Evolutionary conservation across 2,113 vertebrate species (phyloP).

Genomic region (Dendropsophus ebraccatus): DNA sequence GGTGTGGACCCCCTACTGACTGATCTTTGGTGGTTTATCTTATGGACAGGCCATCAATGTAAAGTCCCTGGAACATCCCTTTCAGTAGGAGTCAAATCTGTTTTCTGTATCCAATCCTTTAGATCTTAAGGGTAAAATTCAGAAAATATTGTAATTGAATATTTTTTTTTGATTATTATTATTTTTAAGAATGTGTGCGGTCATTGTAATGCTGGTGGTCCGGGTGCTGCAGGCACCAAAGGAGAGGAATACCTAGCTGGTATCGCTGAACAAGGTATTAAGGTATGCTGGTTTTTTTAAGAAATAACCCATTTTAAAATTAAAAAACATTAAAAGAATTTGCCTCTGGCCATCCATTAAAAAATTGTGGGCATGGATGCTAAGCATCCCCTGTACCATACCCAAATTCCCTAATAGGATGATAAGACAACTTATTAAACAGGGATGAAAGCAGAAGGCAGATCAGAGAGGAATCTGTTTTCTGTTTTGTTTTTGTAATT

Average conservation of each 20-base stretch:
- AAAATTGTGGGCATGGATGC: background rate
- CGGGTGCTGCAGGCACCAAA: constrained; percentile 77
- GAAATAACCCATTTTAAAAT: no score
- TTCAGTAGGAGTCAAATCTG: no score
- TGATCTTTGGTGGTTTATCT: no score
- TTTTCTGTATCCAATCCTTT: background rate
- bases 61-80: no score
- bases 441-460: background rate
- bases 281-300: constrained; percentile 66
- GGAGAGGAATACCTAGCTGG: constrained; percentile 76
- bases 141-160: background rate
- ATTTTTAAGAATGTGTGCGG: constrained; percentile 82
- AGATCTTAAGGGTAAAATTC: background rate
- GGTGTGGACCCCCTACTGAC: no score
- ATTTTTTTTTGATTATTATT: background rate
- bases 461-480: background rate
- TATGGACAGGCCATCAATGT: no score
- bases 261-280: constrained; percentile 69
- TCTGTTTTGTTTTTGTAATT: no score
- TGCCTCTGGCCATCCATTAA: no score
- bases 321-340: no score
- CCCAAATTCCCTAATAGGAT: background rate
- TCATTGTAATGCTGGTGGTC: constrained; percentile 75
- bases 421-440: background rate
- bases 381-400: no score